Evolutionary conservation across 2,113 vertebrate species (phyloP), one percentile per base, ranked within the genome.

Genomic region (Sula dactylatra): DNA sequence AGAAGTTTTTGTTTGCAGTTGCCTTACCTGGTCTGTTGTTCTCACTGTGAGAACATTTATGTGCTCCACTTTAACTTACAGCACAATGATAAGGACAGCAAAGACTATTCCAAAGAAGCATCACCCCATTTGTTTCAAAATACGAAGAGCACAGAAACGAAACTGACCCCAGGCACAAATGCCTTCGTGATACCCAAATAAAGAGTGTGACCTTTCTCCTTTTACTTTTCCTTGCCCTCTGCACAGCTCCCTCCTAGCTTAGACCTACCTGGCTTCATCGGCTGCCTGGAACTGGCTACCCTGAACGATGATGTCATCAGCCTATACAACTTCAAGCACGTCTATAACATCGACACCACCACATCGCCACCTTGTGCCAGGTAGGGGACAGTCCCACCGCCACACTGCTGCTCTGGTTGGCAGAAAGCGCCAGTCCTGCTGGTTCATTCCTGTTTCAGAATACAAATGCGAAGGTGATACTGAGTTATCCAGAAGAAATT

Each of bases 251-350:
- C 99, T 42, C 96, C 98, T n/a, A 99, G 98, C 84, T 97, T 99
- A 96, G 98, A 98, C 84, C 97, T 99, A 1, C 99, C 99, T 72
- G 98, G 98, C 45, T 99, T 99, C 69, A 97, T 99, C 52, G 99
- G 99, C 76, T 99, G 99, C 95, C 98, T 99, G 64, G 99, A 99
- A 90, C 84, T 99, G 95, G 98, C 98, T 22, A 99, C 99, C 8
- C 94, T 99, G 65, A 99, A 99, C 96, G 99, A 99, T 16, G 99
- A 99, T 7, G 98, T 99, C 47, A 98, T 99, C 98, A 99, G 99
- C 89, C 98, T 99, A 11, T 99, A 99, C 97, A 99, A 99, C 94
- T 99, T 99, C 96, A 99, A 98, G 97, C 94, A 98, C 42, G 98
- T 98, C 88, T 98, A 99, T 76, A 98, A 98, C 77, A 98, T 99